Conservation (phyloP, 2,797 vertebrate species). For the Jordanella pulchra region DNA sequence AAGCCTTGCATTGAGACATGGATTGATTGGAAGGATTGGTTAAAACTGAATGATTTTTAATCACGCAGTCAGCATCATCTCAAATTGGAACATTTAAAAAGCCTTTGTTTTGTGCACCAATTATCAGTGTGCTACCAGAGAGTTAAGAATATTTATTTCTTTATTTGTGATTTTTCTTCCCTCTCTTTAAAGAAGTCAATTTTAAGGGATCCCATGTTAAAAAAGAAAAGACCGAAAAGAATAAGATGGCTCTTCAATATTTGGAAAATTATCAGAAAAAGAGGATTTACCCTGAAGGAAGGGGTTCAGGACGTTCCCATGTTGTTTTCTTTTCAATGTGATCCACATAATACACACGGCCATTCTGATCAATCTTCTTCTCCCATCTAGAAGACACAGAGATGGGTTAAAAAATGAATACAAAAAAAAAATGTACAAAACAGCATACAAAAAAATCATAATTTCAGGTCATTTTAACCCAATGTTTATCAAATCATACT, state of each 20-base stretch:
- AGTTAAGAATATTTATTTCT: not conserved
- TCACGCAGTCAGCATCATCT: not conserved
- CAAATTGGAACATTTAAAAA: not conserved
- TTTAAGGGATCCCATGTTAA: not conserved
- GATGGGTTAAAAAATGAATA: slow-evolving; percentile 14
- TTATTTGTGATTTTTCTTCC: not conserved
- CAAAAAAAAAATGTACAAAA: not conserved
- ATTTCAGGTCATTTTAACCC: not conserved
- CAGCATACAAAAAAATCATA: not conserved
- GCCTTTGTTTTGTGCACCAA: not conserved
- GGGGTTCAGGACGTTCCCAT: slow-evolving; percentile 95
- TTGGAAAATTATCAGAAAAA: not conserved
- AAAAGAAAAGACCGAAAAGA: not conserved
- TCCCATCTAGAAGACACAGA: slow-evolving; percentile 86
- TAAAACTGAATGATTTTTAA: not conserved
- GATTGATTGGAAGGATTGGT: too few relatives aligned
- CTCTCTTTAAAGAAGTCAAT: not conserved
- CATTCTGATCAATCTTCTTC: slow-evolving; percentile 92
- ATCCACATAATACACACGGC: slow-evolving; percentile 95
- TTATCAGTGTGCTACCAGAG: not conserved
- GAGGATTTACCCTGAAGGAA: slow-evolving; percentile 89
- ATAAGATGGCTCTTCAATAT: not conserved
- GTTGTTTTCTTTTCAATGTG: slow-evolving; percentile 97
- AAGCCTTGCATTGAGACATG: not conserved
- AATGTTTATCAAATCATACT: not conserved